A percentile compares a stretch with the other conserved stretches of the same genome.
Evolutionary conservation across 1,140 invertebrate genomes (phyloP).

Genomic region (Papilio helenus): DNA sequence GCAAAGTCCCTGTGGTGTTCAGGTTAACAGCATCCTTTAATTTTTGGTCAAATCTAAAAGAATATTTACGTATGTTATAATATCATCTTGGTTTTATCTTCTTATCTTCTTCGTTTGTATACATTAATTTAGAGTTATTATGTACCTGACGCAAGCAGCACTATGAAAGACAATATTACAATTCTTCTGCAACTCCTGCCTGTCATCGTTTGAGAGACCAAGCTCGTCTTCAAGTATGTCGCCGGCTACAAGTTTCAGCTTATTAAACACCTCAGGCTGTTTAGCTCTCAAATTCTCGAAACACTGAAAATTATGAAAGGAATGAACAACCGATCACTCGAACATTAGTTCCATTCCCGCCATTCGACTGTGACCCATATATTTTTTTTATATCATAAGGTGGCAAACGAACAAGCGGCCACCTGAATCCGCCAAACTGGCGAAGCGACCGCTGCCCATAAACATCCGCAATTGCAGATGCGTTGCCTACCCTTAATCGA

Average conservation of each 20-base stretch:
- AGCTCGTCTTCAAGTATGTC: conserved; percentile 76
- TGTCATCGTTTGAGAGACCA: conserved; percentile 85
- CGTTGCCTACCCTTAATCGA: too few species aligned
- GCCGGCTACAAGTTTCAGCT: conserved; percentile 84
- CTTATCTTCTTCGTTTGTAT: neutral
- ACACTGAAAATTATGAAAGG: conserved; percentile 84
- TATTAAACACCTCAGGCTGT: conserved; percentile 84
- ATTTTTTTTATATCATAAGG: too few species aligned
- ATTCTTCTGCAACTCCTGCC: conserved; percentile 81
- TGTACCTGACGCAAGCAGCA: conserved; percentile 90
- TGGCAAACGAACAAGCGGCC: too few species aligned
- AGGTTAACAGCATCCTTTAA: conserved; percentile 88
- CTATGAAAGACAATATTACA: conserved; percentile 94
- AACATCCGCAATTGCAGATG: too few species aligned
- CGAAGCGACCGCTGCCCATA: too few species aligned
- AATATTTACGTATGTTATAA: conserved; percentile 16
- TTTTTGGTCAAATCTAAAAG: conserved; percentile 92
- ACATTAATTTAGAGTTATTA: neutral
- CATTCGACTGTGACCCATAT: too few species aligned
- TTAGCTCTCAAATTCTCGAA: conserved; percentile 84
- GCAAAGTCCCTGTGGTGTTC: conserved; percentile 87
- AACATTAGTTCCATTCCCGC: too few species aligned
- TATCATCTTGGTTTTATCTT: neutral
- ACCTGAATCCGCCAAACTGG: too few species aligned
- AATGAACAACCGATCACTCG: too few species aligned